A percentile compares a stretch with the other conserved stretches of the same genome.
These are phyloP conservation scores for Labeo calbasu DNA, from an alignment of 2,797 vertebrate genomes.

Conservation along the genomic window DNA sequence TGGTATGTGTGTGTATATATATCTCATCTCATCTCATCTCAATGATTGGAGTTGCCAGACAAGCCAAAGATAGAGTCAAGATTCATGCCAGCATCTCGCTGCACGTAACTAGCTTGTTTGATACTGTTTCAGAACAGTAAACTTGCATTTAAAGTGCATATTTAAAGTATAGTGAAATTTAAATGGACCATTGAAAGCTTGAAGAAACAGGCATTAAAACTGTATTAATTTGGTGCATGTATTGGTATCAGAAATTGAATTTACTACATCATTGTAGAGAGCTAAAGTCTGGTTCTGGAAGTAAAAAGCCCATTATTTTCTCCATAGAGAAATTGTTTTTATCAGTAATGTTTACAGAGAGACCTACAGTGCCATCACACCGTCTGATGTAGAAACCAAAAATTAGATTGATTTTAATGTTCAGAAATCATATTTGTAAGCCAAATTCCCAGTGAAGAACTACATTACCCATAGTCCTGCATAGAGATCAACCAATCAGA, in stretches of 20 bases:
- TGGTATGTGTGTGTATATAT: neutral
- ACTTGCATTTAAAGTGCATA: neutral
- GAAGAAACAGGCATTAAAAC: neutral
- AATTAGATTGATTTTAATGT: neutral
- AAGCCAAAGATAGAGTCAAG: neutral
- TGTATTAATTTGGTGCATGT: neutral
- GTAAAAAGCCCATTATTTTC: neutral
- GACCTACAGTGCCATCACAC: neutral
- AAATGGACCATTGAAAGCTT: neutral
- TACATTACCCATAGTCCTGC: neutral
- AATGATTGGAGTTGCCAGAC: neutral
- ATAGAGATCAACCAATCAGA: neutral
- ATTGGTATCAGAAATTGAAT: neutral
- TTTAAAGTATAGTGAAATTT: neutral
- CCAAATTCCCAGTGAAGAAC: neutral
- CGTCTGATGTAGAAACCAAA: neutral
- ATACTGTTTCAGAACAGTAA: neutral
- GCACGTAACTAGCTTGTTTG: neutral
- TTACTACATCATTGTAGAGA: neutral
- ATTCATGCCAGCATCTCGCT: neutral
- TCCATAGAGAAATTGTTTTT: neutral
- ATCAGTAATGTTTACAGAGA: neutral
- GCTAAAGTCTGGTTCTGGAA: neutral
- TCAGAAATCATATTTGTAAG: neutral
- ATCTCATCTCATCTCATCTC: neutral